Base-by-base conservation (phyloP, 2,113 vertebrate genomes). In the Hyla sarda region DNA sequence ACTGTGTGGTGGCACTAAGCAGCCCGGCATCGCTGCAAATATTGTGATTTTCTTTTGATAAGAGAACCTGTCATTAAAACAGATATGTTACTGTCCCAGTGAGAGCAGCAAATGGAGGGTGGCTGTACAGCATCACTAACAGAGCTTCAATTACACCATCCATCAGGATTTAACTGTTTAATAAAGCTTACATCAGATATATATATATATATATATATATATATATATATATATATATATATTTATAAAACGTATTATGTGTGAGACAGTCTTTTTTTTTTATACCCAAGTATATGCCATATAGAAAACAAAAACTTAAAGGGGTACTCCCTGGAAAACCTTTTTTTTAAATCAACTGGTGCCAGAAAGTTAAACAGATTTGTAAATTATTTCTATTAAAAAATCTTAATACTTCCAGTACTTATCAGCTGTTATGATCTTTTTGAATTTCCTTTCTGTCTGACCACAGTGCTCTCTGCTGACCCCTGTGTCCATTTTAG, bases 51-150 rank as follows among this genome's bases (percentile, higher is more conserved):
- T 56, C 52, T 56, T 77, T 77, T 54, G 52, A 79, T 56, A 79
- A 58, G 76, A 58, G 30, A 58, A 79, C 76, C 76, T 79, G 52
- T 56, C 32, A 77, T 54, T 74, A 74, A 77, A 77, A 32, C 48
- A 54, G 75, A 77, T 54, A 56, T 77, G 75, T 54, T 54, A 12
- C 52, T 79, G 52, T 79, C 76, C 76, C 30, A 58, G 52, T 2
- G 52, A 79, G 50, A 32, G 30, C 50, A 37, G 76, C 76, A 79
- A 58, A 79, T 37, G 30, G 52, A 79, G 30, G 52, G 23, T 79
- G 50, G 52, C 8, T n/a, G 19, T n/a, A 25, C 30, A 79, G 45
- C 30, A n/a, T 37, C 6, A 14, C 17, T 37, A 56, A 58, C 30
- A 79, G 32, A 6, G 76, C 52, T 58, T 78, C 52, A 79, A 79